These are phyloP conservation scores for Psylliodes chrysocephalus DNA, from an alignment of 2,888 invertebrate genomes.

Conservation along the genomic window DNA sequence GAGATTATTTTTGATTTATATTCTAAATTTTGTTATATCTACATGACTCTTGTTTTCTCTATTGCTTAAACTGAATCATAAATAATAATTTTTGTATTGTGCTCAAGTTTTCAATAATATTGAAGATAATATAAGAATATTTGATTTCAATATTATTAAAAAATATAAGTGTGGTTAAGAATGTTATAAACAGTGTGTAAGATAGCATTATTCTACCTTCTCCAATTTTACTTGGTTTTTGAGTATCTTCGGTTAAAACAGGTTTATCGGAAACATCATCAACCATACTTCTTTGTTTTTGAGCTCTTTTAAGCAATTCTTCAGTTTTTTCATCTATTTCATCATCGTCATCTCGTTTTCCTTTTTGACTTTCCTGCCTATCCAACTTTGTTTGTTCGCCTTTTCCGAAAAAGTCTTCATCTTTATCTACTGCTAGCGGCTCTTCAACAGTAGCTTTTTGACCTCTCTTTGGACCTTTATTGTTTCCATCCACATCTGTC, in stretches of 20 bases:
- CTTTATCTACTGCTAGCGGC: conserved; percentile 44
- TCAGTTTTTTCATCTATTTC: conserved; percentile 71
- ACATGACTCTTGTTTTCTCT: too few species aligned
- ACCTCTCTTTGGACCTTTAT: conserved; percentile 60
- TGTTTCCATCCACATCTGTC: conserved; percentile 33
- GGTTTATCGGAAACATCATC: conserved; percentile 72
- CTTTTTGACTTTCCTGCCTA: conserved; percentile 52
- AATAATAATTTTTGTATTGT: not conserved
- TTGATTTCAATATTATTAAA: not conserved
- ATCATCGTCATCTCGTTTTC: conserved; percentile 64
- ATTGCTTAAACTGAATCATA: too few species aligned
- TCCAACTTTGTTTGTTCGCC: conserved; percentile 44
- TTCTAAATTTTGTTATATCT: too few species aligned
- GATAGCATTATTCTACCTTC: conserved; percentile 47
- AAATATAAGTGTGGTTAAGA: not conserved
- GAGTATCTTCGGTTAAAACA: conserved; percentile 68
- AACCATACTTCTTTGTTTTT: conserved; percentile 76
- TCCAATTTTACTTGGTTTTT: conserved; percentile 58
- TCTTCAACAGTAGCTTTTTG: conserved; percentile 51
- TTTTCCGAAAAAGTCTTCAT: conserved; percentile 36
- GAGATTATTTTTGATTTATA: too few species aligned
- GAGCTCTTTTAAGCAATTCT: conserved; percentile 72
- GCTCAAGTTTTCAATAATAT: not conserved
- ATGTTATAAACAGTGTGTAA: conserved; percentile 1
- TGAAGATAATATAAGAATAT: not conserved